A percentile compares a stretch with the other conserved stretches of the same genome.
Evolutionary conservation across 1,140 invertebrate genomes (phyloP).

Genomic region (Epicauta chinensis): DNA sequence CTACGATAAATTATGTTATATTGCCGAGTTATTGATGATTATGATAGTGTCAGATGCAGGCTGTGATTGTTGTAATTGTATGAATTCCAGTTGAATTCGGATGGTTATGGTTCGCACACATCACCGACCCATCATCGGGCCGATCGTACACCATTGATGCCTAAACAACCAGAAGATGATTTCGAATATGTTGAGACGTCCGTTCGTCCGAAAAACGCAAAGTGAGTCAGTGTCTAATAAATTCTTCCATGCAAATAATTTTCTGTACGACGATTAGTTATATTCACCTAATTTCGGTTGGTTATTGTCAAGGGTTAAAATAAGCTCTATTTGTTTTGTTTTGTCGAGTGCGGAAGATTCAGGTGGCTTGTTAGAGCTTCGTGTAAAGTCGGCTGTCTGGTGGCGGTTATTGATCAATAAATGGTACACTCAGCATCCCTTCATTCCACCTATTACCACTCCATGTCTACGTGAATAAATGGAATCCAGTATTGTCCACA

Average conservation of each 20-base stretch:
- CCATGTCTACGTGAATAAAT: no score
- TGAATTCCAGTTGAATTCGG: slow-evolving; percentile 58
- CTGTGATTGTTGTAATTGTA: not conserved
- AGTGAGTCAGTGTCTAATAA: no score
- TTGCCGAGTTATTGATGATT: no score
- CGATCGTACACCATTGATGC: slow-evolving; percentile 50
- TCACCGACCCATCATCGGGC: slow-evolving; percentile 62
- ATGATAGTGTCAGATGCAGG: no score
- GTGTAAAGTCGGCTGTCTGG: slow-evolving; percentile 6
- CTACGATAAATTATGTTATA: no score
- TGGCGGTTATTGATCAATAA: slow-evolving; percentile 19
- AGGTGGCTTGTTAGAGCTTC: slow-evolving; percentile 11
- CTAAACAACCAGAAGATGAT: slow-evolving; percentile 51
- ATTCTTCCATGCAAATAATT: no score
- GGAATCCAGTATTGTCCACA: no score
- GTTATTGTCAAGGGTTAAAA: slow-evolving; percentile 8
- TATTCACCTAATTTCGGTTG: slow-evolving; percentile 13
- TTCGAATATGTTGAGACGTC: slow-evolving; percentile 47
- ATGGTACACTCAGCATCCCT: slow-evolving; percentile 12
- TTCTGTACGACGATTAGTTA: no score
- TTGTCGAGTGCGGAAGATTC: not conserved
- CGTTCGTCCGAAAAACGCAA: slow-evolving; percentile 75
- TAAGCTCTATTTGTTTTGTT: slow-evolving; percentile 14
- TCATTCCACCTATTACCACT: not conserved
- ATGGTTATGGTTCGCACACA: slow-evolving; percentile 77